A percentile compares a stretch with the other conserved stretches of the same genome.
These are phyloP conservation scores for Drosophila lacertosa DNA, from an alignment of 1,140 invertebrate species.

Conservation along the genomic window DNA sequence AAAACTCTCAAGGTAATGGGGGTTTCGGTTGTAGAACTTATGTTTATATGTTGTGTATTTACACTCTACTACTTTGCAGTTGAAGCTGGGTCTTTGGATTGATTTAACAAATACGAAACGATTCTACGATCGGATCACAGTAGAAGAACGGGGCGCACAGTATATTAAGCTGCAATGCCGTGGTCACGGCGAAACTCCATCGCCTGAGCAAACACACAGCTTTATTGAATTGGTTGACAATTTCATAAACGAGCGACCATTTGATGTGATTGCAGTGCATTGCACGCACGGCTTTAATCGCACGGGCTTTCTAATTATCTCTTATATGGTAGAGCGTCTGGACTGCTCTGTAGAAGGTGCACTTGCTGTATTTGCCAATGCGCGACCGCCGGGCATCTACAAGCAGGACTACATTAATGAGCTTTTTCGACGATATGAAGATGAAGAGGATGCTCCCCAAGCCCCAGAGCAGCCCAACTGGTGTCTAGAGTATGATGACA, in stretches of 20 bases:
- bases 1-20: constrained; percentile 90
- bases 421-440: constrained; percentile 91
- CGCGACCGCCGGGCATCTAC: constrained; percentile 91
- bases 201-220: constrained; percentile 89
- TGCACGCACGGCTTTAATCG: constrained; percentile 99
- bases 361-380: constrained; percentile 89
- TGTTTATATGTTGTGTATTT: constrained; percentile 5
- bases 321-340: constrained; percentile 93
- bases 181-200: constrained; percentile 93
- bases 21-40: constrained; percentile 47
- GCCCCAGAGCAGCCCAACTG: constrained; percentile 92
- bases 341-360: constrained; percentile 92
- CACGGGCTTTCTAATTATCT: constrained; percentile 96
- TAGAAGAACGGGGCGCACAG: constrained; percentile 90
- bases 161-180: constrained; percentile 95
- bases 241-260: constrained; percentile 91
- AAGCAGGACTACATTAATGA: constrained; percentile 91
- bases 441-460: constrained; percentile 88
- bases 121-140: constrained; percentile 93
- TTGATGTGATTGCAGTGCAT: constrained; percentile 95
- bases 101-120: constrained; percentile 97
- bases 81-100: constrained; percentile 97
- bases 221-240: constrained; percentile 92
- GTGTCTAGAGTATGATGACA: constrained; percentile 86
- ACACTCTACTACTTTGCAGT: constrained; percentile 81